Conservation (phyloP, 1,140 invertebrate species). For the Lepidurus packardi region DNA sequence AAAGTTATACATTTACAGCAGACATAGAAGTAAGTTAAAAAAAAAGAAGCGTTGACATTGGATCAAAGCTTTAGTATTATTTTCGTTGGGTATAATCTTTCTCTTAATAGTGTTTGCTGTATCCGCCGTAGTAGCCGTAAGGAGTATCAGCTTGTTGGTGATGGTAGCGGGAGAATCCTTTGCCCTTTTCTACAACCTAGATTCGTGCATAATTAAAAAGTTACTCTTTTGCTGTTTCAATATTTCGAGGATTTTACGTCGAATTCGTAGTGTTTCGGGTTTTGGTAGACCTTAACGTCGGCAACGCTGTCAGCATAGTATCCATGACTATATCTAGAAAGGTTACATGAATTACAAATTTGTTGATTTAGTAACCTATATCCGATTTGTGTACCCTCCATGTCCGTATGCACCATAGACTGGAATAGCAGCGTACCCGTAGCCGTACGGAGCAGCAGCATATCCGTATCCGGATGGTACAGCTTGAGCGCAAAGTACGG, state of each 20-base stretch:
- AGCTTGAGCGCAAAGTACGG: not conserved
- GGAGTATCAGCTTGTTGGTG: conserved; percentile 21
- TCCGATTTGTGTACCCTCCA: not conserved
- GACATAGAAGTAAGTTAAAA: not conserved
- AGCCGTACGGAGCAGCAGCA: not conserved
- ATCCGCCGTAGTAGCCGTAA: not conserved
- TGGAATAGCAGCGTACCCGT: not conserved
- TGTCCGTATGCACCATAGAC: not conserved
- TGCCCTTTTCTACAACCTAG: not conserved
- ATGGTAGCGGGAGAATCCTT: conserved; percentile 1
- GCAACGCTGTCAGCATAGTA: conserved; percentile 17
- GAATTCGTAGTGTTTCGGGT: conserved; percentile 4
- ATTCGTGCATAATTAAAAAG: not conserved
- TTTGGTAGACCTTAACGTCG: not conserved
- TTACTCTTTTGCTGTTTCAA: not conserved
- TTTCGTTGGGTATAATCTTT: not conserved
- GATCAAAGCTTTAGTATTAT: not conserved
- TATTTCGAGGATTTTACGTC: not conserved
- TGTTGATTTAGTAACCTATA: not conserved
- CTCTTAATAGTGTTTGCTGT: not conserved
- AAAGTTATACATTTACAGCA: not conserved
- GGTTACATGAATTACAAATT: not conserved
- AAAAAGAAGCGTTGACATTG: not conserved
- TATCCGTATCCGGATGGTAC: not conserved
- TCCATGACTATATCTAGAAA: not conserved